Conservation (phyloP, 2,113 vertebrate species). For the Oreochromis tanganicae region DNA sequence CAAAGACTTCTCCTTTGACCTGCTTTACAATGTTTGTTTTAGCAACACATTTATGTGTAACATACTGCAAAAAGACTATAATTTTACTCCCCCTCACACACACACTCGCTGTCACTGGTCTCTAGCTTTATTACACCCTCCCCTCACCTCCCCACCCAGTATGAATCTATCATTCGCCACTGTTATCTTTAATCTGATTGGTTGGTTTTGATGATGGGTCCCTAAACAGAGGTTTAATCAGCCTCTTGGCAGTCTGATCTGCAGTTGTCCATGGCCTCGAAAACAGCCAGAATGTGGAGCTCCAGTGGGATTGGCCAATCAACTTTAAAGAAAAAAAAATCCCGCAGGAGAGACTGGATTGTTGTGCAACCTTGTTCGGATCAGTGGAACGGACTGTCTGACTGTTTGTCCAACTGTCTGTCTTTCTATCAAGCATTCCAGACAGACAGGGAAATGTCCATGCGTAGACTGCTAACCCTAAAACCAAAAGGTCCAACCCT, state of each 20-base stretch:
- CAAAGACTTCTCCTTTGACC: conserved; percentile 96
- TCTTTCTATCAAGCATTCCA: conserved; percentile 64
- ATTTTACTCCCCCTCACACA: conserved; percentile 41
- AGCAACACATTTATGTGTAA: conserved; percentile 83
- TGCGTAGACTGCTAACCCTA: conserved; percentile 52
- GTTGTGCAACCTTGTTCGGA: conserved; percentile 72
- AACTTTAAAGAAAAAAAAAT: conserved; percentile 70
- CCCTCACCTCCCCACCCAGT: conserved; percentile 24
- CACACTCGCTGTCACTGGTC: conserved; percentile 70
- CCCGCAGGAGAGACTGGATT: conserved; percentile 57
- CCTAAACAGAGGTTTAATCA: conserved; percentile 75
- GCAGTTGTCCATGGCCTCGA: conserved; percentile 60
- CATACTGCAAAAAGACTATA: conserved; percentile 78
- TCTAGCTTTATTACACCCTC: conserved; percentile 71
- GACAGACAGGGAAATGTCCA: conserved; percentile 52
- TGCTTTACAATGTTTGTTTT: conserved; percentile 87
- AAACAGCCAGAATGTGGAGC: conserved; percentile 73
- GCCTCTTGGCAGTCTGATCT: conserved; percentile 72
- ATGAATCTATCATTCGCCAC: conserved; percentile 58
- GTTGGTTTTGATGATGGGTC: conserved; percentile 77
- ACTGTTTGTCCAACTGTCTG: conserved; percentile 34
- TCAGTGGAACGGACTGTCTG: conserved; percentile 62
- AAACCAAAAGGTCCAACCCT: conserved; percentile 4
- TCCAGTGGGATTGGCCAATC: conserved; percentile 77
- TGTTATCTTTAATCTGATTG: conserved; percentile 74